phyloP scores from a whole-genome alignment of 2,888 invertebrate genomes.

The Calliopum simillimum region DNA sequence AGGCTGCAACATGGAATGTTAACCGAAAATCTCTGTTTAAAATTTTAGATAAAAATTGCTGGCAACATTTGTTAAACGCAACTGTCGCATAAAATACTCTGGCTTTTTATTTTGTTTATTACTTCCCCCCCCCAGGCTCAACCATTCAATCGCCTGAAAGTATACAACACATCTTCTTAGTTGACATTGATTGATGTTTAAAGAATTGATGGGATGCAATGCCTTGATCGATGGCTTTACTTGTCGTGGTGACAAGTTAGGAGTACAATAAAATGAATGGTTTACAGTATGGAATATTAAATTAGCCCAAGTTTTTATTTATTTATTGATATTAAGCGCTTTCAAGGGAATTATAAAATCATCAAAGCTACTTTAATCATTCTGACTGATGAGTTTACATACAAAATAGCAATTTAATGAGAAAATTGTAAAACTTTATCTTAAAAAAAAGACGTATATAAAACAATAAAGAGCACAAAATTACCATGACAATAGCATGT shows the following conservation, averaged over 20 bases:
- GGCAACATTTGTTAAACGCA: too few relatives aligned
- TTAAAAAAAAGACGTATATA: not conserved
- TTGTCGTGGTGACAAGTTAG: constrained; percentile 29
- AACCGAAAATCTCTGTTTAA: too few relatives aligned
- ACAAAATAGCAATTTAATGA: not conserved
- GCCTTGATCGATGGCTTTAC: constrained; percentile 18
- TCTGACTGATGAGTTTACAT: not conserved
- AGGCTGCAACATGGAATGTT: too few relatives aligned
- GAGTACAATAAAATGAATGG: not conserved
- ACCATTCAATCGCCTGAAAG: constrained; percentile 6
- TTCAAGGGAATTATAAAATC: not conserved
- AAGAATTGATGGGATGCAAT: constrained; percentile 38
- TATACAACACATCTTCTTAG: constrained; percentile 38
- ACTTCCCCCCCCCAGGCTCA: constrained; percentile 7
- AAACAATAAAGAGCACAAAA: not conserved
- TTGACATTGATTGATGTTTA: constrained; percentile 44
- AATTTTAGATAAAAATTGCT: too few relatives aligned
- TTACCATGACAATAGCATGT: not conserved
- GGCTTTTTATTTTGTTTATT: constrained; percentile 12
- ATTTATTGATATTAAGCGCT: not conserved
- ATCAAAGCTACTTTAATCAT: not conserved
- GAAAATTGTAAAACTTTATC: not conserved
- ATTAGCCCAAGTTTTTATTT: not conserved
- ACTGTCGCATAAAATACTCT: not conserved
- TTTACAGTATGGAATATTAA: constrained; percentile 7